These are phyloP conservation scores for Rhaphigaster nebulosa DNA, from an alignment of 2,888 invertebrate genomes.

Conservation along the genomic window DNA sequence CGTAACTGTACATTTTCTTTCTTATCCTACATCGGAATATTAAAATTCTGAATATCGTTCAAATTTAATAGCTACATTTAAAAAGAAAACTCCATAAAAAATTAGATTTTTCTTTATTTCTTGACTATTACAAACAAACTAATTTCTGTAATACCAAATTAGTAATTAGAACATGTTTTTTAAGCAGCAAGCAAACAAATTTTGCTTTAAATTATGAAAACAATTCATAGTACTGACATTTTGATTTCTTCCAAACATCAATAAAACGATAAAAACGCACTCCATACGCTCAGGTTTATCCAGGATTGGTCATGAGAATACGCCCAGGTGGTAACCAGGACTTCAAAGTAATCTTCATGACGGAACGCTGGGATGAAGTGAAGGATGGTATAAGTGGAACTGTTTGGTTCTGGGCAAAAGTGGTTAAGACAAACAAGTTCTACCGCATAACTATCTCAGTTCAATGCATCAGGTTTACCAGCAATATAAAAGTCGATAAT, in stretches of 20 bases:
- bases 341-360: neutral
- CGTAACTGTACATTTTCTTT: no score
- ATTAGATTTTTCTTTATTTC: neutral
- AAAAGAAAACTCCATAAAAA: no score
- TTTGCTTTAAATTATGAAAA: no score
- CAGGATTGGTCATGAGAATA: neutral
- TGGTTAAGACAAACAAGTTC: neutral
- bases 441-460: neutral
- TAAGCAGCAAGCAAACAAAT: no score
- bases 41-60: no score
- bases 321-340: neutral
- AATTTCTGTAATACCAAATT: neutral
- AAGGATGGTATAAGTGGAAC: neutral
- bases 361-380: neutral
- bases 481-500: neutral
- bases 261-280: neutral
- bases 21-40: no score
- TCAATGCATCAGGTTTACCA: neutral
- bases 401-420: neutral
- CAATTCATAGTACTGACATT: no score
- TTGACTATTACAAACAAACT: neutral
- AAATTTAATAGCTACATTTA: no score
- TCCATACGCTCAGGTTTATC: neutral
- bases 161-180: neutral
- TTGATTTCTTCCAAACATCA: neutral